Evolutionary conservation across 2,797 vertebrate genomes (phyloP).

Genomic region (Microctenopoma lineatum): DNA sequence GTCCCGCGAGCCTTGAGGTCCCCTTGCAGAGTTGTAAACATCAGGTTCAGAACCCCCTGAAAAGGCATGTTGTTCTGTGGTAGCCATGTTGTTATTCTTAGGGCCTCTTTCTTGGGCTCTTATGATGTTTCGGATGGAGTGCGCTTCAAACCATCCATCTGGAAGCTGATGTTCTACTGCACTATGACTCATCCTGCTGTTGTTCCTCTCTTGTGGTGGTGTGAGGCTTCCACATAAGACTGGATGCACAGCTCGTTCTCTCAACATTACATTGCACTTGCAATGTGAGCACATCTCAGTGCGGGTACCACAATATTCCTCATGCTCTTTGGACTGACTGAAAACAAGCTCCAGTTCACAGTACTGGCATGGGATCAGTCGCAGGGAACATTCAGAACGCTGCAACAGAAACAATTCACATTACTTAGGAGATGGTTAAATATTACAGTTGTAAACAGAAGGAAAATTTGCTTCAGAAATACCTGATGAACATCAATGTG

Average conservation of each 20-base stretch:
- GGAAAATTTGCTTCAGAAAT: conserved; percentile 9
- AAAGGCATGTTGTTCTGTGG: conserved; percentile 67
- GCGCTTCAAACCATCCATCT: conserved; percentile 78
- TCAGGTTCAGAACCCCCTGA: conserved; percentile 71
- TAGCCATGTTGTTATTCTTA: conserved; percentile 73
- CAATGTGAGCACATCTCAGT: conserved; percentile 90
- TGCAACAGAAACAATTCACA: conserved; percentile 41
- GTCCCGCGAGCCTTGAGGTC: conserved; percentile 51
- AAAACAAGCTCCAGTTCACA: conserved; percentile 92
- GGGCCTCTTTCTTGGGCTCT: conserved; percentile 77
- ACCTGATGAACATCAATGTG: conserved; percentile 90
- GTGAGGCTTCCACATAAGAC: conserved; percentile 83
- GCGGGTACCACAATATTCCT: conserved; percentile 93
- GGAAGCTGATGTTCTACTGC: conserved; percentile 66
- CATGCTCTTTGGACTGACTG: conserved; percentile 90
- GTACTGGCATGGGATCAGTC: conserved; percentile 89
- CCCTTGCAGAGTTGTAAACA: conserved; percentile 68
- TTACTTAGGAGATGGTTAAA: background rate
- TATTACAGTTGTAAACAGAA: background rate
- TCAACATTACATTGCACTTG: conserved; percentile 89
- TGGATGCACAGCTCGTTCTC: conserved; percentile 88
- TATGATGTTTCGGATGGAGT: conserved; percentile 75
- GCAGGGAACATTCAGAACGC: conserved; percentile 87
- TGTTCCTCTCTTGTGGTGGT: conserved; percentile 76
- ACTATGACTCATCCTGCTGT: conserved; percentile 54